A percentile compares a stretch with the other conserved stretches of the same genome.
These are phyloP conservation scores for Sebastes kiyomatsui DNA, from an alignment of 2,797 vertebrate genomes.

Conservation along the genomic window DNA sequence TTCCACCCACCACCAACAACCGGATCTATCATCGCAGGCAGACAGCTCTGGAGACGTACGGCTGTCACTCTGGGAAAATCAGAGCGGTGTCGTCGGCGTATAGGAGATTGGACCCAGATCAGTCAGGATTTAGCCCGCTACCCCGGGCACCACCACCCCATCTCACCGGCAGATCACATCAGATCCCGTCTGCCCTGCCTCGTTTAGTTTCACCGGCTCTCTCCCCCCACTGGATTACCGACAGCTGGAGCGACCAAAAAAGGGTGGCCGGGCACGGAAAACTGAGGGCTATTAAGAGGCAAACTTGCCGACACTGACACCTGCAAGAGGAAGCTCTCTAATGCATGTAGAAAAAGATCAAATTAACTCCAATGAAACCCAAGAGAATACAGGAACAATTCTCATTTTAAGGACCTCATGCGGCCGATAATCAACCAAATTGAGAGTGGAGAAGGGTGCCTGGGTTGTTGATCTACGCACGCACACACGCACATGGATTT, in stretches of 20 bases:
- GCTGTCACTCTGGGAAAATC: slow-evolving; percentile 60
- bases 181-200: slow-evolving; percentile 39
- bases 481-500: slow-evolving; percentile 73
- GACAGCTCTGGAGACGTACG: slow-evolving; percentile 46
- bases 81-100: slow-evolving; percentile 36
- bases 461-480: slow-evolving; percentile 64
- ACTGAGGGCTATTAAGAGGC: slow-evolving; percentile 20
- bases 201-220: slow-evolving; percentile 43
- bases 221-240: slow-evolving; percentile 64
- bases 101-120: slow-evolving; percentile 56
- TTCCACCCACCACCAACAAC: neutral
- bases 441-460: slow-evolving; percentile 59
- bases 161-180: slow-evolving; percentile 51
- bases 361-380: slow-evolving; percentile 25
- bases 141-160: slow-evolving; percentile 20
- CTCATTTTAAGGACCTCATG: slow-evolving; percentile 47
- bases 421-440: slow-evolving; percentile 46
- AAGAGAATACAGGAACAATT: slow-evolving; percentile 10
- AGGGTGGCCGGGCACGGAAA: slow-evolving; percentile 31
- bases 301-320: slow-evolving; percentile 58
- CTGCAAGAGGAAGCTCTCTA: neutral
- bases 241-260: slow-evolving; percentile 55
- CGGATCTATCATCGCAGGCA: slow-evolving; percentile 42
- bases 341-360: neutral
- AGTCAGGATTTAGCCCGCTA: slow-evolving; percentile 63